Conservation (phyloP, 2,113 vertebrate species). For the Tringa solitaria region DNA sequence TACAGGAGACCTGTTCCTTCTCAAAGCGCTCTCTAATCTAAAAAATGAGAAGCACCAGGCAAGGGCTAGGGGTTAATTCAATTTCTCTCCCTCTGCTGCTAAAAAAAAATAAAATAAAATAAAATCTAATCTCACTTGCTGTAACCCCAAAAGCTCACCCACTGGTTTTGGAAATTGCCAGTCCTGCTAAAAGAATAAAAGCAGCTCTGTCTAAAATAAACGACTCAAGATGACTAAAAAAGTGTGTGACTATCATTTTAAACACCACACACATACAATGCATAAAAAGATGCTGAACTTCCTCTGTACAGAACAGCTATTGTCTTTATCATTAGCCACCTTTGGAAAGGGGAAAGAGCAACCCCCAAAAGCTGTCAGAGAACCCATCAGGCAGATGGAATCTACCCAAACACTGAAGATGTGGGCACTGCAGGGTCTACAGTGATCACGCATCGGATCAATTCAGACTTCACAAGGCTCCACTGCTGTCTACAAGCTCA, state of each 20-base stretch:
- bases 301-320: fast-evolving
- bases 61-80: neutral
- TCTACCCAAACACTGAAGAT: neutral
- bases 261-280: fast-evolving
- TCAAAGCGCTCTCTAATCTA: neutral
- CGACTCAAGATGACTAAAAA: fast-evolving
- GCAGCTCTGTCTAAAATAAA: neutral
- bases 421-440: neutral
- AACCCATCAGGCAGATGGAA: neutral
- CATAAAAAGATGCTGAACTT: neutral
- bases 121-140: neutral
- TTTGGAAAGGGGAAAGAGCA: neutral
- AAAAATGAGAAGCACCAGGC: neutral
- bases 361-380: neutral
- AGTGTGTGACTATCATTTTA: neutral
- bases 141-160: neutral
- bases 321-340: neutral
- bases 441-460: neutral
- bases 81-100: neutral
- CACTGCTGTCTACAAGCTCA: too few species aligned
- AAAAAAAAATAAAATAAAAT: neutral
- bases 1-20: neutral
- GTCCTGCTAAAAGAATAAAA: neutral
- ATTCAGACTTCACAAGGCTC: neutral
- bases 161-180: neutral